Conservation (phyloP, 2,797 vertebrate species). For the Nasua narica region DNA sequence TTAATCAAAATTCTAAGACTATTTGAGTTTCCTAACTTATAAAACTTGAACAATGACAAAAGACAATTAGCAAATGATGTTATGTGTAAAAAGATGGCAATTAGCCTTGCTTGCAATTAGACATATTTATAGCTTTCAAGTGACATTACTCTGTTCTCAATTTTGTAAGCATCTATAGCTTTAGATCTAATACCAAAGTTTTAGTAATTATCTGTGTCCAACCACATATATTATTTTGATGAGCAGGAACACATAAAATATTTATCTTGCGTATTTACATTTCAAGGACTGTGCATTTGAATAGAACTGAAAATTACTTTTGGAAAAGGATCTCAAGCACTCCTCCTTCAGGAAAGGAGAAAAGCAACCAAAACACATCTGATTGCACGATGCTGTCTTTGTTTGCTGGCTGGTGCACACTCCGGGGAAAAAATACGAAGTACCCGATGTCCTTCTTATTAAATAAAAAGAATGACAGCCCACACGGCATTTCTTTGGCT, state of each 20-base stretch:
- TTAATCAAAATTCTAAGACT: conserved; percentile 5
- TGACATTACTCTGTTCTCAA: conserved; percentile 8
- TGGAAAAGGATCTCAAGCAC: neutral
- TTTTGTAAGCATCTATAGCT: neutral
- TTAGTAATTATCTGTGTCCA: conserved; percentile 45
- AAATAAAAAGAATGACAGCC: conserved; percentile 58
- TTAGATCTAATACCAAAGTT: conserved; percentile 36
- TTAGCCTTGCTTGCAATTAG: conserved; percentile 16
- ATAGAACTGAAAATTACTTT: conserved; percentile 49
- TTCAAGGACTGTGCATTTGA: conserved; percentile 35
- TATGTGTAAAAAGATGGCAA: neutral
- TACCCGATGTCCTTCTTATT: conserved; percentile 66
- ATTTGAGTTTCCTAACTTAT: neutral
- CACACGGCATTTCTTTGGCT: conserved; percentile 48
- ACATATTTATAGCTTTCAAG: conserved; percentile 7
- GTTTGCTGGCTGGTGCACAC: neutral
- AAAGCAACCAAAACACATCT: conserved; percentile 21
- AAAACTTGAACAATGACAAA: conserved; percentile 4
- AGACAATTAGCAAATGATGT: conserved; percentile 26
- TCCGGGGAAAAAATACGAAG: conserved; percentile 28
- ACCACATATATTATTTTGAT: neutral
- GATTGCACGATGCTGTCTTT: neutral
- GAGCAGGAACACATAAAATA: conserved; percentile 46
- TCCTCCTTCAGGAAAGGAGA: conserved; percentile 38
- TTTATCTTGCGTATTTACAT: conserved; percentile 50